Evolutionary conservation across 1,140 invertebrate species (phyloP).

Genomic region (Triops cancriformis): DNA sequence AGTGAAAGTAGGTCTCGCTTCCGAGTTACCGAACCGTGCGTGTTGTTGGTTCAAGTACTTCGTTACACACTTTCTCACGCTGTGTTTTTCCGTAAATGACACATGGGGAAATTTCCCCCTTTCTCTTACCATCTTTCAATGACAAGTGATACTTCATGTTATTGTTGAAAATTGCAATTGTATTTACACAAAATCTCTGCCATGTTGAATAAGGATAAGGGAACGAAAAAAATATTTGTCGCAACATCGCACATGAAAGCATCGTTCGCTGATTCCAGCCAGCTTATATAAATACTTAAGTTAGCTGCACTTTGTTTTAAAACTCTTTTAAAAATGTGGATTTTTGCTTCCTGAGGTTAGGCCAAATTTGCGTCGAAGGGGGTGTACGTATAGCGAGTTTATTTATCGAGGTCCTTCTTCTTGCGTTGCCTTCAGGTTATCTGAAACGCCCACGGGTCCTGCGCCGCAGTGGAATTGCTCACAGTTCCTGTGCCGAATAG

Average conservation of each 20-base stretch:
- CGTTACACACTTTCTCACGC: neutral
- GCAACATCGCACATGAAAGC: neutral
- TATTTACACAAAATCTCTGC: neutral
- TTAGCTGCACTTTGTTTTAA: slow-evolving; percentile 1
- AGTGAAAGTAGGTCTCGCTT: slow-evolving; percentile 1
- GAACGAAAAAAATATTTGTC: neutral
- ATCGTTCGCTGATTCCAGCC: neutral
- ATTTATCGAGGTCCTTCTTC: slow-evolving; percentile 21
- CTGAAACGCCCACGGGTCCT: neutral
- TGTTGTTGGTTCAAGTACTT: too few relatives aligned
- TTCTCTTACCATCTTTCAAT: neutral
- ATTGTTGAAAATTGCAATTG: slow-evolving; percentile 2
- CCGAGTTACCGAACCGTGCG: neutral
- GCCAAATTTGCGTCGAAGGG: neutral
- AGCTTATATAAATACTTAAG: slow-evolving; percentile 5
- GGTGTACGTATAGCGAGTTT: neutral
- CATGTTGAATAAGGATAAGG: neutral
- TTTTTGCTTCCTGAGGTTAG: neutral
- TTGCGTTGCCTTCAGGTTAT: neutral
- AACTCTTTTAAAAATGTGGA: neutral
- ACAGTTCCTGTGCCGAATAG: slow-evolving; percentile 21
- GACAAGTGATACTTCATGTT: neutral
- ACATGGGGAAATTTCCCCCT: neutral
- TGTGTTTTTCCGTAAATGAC: too few relatives aligned
- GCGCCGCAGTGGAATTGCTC: slow-evolving; percentile 20